Evolutionary conservation across 1,140 invertebrate species (phyloP).

Genomic region (Leptinotarsa texana): DNA sequence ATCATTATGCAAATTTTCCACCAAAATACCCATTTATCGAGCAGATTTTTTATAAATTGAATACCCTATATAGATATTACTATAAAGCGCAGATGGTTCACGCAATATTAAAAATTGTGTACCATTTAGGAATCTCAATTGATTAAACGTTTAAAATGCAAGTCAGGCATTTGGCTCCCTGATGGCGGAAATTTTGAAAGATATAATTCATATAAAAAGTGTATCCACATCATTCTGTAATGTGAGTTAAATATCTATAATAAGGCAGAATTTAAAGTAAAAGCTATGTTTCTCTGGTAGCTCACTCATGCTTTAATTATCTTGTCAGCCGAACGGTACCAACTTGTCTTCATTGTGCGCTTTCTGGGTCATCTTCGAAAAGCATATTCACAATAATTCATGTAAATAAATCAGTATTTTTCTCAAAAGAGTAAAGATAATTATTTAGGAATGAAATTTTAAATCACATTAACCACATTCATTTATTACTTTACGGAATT

Average conservation of each 20-base stretch:
- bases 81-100: neutral
- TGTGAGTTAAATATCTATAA: neutral
- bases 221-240: neutral
- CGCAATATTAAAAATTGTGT: neutral
- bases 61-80: neutral
- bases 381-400: too few species aligned
- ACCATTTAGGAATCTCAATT: neutral
- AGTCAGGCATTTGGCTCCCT: slow-evolving; percentile 1
- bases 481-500: too few species aligned
- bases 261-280: slow-evolving; percentile 4
- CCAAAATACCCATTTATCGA: neutral
- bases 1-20: too few species aligned
- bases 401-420: too few species aligned
- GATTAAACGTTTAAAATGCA: neutral
- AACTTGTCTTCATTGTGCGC: neutral
- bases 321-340: neutral
- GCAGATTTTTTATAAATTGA: neutral
- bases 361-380: neutral
- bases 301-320: neutral
- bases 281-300: slow-evolving; percentile 14
- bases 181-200: neutral
- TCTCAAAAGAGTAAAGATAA: too few species aligned
- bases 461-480: too few species aligned
- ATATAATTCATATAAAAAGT: slow-evolving; percentile 5
- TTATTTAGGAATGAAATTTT: too few species aligned